Base-by-base conservation (phyloP, 2,113 vertebrate genomes). In the Hippoglossus stenolepis region DNA sequence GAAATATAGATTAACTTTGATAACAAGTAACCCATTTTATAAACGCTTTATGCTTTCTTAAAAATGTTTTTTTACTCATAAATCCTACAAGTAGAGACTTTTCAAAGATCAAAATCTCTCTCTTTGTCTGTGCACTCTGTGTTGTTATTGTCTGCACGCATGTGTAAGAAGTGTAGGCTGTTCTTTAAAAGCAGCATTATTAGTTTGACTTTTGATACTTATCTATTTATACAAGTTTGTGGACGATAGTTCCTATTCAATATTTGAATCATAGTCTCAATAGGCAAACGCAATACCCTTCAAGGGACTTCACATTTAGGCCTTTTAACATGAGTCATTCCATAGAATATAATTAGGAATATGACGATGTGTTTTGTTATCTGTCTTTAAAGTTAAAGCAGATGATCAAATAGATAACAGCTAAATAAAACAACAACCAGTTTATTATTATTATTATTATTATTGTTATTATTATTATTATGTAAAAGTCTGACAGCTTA, bases 371-470 rank as follows among this genome's bases (percentile, higher is more conserved):
- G 31, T 38, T 38, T 10, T 11, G 40, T 12, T 11, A 43, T 43
- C 11, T 43, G 40, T 13, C 40, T 12, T 40, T 13, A 43, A 43
- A 43, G 12, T 2, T 3, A 38, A 62, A 43, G 13, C 14, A 54
- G 6, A 43, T 17, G 45, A 47, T n/a, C 17, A n/a, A 57, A 49
- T 20, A 24, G 21, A 57, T 23, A 49, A 35, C 18, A 20, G 5
- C 5, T 2, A 53, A 20, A 2, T 40, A 1, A 31, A 66, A 53
- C 45, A 9, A 60, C 63, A 65, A 31, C 9, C 11, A 38, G 51
- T 58, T 69, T 64, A 64, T 73, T 60, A 67, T 56, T 73, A 73
- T 69, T 63, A 57, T 64, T 62, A 23, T 59, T 59, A 59, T 69
- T 62, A 15, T 73, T 61, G 21, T 71, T 63, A 47, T 71, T 58